Evolutionary conservation across 1,140 invertebrate species (phyloP).

Genomic region (Drosophila sturtevanti): DNA sequence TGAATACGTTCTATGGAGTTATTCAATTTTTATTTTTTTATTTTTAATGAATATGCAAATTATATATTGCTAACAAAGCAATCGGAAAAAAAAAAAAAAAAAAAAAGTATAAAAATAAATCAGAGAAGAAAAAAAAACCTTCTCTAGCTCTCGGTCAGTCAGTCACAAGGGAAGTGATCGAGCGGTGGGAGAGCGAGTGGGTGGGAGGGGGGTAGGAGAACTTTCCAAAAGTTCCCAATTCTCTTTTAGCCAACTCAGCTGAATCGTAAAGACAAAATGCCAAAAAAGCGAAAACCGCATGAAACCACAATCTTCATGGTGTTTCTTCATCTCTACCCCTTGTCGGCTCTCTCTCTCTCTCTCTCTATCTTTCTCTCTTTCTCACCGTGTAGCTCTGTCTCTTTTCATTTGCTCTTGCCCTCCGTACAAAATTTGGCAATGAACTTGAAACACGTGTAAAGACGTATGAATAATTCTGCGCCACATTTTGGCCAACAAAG

Average conservation of each 20-base stretch:
- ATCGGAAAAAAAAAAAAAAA: not conserved
- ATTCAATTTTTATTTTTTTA: conserved; percentile 14
- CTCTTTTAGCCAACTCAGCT: conserved; percentile 37
- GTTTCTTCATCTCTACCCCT: too few species aligned
- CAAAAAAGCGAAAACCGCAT: conserved; percentile 60
- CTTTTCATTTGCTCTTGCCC: conserved; percentile 21
- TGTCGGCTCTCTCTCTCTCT: not conserved
- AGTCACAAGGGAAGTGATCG: conserved; percentile 26
- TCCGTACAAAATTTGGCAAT: conserved; percentile 63
- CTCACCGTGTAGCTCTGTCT: conserved; percentile 21
- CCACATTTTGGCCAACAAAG: conserved; percentile 60
- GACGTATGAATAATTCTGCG: conserved; percentile 55
- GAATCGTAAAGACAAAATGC: conserved; percentile 33
- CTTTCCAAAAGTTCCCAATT: conserved; percentile 23
- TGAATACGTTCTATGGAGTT: conserved; percentile 11
- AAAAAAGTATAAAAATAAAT: too few species aligned
- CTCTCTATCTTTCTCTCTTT: conserved; percentile 20
- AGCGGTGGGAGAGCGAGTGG: conserved; percentile 10
- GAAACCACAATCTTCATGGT: conserved; percentile 33
- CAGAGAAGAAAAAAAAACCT: conserved; percentile 7
- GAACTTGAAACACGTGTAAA: conserved; percentile 78
- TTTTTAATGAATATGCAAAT: conserved; percentile 15
- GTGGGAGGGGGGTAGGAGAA: not conserved
- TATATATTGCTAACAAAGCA: conserved; percentile 44
- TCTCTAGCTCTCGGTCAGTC: conserved; percentile 53